Evolutionary conservation across 1,140 invertebrate species (phyloP), one percentile per base, ranked within the genome.

Genomic region (Papilio glaucus): DNA sequence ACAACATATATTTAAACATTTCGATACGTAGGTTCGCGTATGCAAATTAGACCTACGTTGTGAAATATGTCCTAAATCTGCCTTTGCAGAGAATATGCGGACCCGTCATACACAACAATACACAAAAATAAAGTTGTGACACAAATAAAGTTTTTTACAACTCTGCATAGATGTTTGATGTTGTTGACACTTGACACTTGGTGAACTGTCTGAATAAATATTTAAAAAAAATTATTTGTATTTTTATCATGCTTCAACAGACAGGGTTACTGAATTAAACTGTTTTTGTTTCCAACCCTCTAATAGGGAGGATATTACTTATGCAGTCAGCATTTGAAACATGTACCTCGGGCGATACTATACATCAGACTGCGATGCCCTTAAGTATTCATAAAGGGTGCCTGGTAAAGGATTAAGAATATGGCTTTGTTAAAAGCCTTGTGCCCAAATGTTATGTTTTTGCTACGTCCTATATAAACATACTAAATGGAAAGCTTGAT

Each of bases 321-420:
- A 69, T 69, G 67, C 67, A 69, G 67, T 49, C 41, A 69, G 26
- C 26, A 69, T 69, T 69, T 49, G 67, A 33, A 29, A 49, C 33
- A 37, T 53, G 49, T 39, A 24, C 67, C 42, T 29, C 67, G 42
- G 42, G 67, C 67, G 67, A 49, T 69, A 69, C 53, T 69, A 24
- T 33, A 45, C 42, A 18, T 69, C 21, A 69, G 33, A 33, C 37
- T 53, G 41, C n/a, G n/a, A 33, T 24, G 41, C 41, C 42, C 41
- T 69, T 33, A 53, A 49, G 67, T 69, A 69, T 49, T 69, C 67
- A 69, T 69, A 33, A 26, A 69, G 41, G 42, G 42, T 69, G 37
- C 33, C 67, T 69, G 42, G 18, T 29, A 69, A 69, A 49, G 67
- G 67, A 69, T 69, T 69, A 69, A 53, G 62, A 53, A n/a, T n/a